Base-by-base conservation (phyloP, 2,797 vertebrate genomes). In the Zonotrichia albicollis region DNA sequence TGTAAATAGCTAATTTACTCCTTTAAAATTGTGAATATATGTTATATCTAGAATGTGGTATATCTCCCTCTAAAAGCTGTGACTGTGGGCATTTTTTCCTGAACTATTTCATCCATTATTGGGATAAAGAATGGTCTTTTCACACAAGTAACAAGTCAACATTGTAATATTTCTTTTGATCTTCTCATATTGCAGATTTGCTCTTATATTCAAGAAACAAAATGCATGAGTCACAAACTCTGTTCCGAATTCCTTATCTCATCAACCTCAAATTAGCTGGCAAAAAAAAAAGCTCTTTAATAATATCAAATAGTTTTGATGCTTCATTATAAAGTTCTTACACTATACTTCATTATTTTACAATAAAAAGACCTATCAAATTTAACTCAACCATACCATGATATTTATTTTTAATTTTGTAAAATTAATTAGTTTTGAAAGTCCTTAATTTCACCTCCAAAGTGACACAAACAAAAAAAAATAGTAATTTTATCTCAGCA, bases 381-480 rank as follows among this genome's bases (percentile, higher is more conserved):
- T 25, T 64, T 72, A 73, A 67, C 64, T 14, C 11, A 54, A 50
- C 1, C 2, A 55, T 72, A 51, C 8, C 3, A 80, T 9, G 1
- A 72, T 75, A 50, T 75, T 58, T 83, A 27, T 64, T 80, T 89
- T 82, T 72, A 29, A 54, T 88, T 88, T 88, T 67, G 10, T 32
- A 38, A 72, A 51, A 38, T 68, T 51, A 58, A 84, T 87, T 81
- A 5, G 2, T 50, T 90, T 67, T 54, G 30, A 64, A 85, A 67
- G 12, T 55, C 72, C 21, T 60, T 67, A 36, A 58, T 67, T 86
- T 93, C 12, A 0, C 58, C 18, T 65, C 17, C 38, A 43, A 73
- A 72, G 34, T 61, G 55, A 79, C 86, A 86, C 9, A 53, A 30
- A 19, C 29, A 73, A n/a, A 45, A 18, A 34, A 34, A 40, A 36